phyloP scores from a whole-genome alignment of 1,140 invertebrate genomes.

The Luehdorfia chinensis region DNA sequence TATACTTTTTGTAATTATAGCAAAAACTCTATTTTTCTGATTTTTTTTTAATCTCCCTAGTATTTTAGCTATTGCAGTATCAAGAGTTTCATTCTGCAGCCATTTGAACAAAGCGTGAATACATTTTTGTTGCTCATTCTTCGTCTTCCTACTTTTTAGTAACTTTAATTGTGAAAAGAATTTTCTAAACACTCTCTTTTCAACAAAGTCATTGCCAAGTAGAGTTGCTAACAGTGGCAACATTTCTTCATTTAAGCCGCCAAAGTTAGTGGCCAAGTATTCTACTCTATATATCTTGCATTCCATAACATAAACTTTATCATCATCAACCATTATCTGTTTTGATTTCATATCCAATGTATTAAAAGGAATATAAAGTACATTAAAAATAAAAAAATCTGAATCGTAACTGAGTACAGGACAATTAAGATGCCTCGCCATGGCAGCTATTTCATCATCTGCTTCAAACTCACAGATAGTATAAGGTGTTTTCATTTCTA shows the following conservation, averaged over 20 bases:
- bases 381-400: conserved; percentile 93
- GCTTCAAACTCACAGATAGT: conserved; percentile 90
- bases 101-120: conserved; percentile 85
- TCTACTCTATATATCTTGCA: conserved; percentile 87
- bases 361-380: conserved; percentile 88
- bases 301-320: conserved; percentile 43
- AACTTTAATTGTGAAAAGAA: conserved; percentile 84
- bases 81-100: conserved; percentile 83
- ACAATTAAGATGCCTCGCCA: conserved; percentile 86
- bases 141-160: conserved; percentile 77
- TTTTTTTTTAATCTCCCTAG: conserved; percentile 78
- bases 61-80: conserved; percentile 83
- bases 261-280: conserved; percentile 82
- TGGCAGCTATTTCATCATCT: conserved; percentile 88
- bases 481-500: conserved; percentile 80
- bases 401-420: conserved; percentile 94
- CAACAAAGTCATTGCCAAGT: conserved; percentile 93
- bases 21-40: conserved; percentile 73
- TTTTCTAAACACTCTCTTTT: conserved; percentile 80
- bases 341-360: conserved; percentile 78
- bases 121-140: conserved; percentile 78
- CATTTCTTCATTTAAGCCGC: conserved; percentile 80
- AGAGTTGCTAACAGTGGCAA: conserved; percentile 89
- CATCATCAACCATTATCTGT: conserved; percentile 36
- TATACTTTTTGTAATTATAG: conserved; percentile 80